Evolutionary conservation across 2,888 invertebrate genomes (phyloP), one percentile per base, ranked within the genome.

Genomic region (Eutolmus rufibarbis): DNA sequence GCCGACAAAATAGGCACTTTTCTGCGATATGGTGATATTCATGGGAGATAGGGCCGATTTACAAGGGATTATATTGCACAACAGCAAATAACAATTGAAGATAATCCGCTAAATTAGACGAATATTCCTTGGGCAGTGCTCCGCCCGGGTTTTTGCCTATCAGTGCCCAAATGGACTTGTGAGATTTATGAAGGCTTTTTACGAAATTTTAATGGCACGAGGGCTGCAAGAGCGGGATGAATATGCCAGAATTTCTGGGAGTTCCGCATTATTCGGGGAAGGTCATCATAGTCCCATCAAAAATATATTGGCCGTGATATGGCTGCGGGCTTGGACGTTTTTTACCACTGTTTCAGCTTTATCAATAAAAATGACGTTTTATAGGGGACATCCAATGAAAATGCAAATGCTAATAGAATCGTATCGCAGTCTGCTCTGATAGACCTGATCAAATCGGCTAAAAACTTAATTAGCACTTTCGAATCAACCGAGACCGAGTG

Each of bases 1-100:
- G 28, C 28, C 66, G 66, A 28, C 23, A 66, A 28, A 66, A 66
- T 79, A 28, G 79, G 79, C 31, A 51, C 51, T 79, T 51, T 79
- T 28, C 51, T 79, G 78, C n/a, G 51, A 51, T 51, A 51, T 51
- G 51, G 51, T 28, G 23, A 28, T 51, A 79, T 46, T 79, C 79
- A 56, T 46, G n/a, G 16, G 79, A 79, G 51, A 79, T 79, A 51
- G 51, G 28, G 66, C 66, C 79, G 46, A 79, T 79, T 79, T 51
- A 79, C 46, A 46, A 28, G 79, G 79, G 46, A 79, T 79, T 79
- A 79, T n/a, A 66, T 66, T 51, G 51, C 51, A 34, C 56, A 79
- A 16, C 31, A 46, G 51, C 79, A 79, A 51, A 79, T 79, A 79
- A 46, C 51, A 51, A 40, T 40, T 79, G 79, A 66, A 79, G 51